These are phyloP conservation scores for Apamea anceps DNA, from an alignment of 2,888 invertebrate species.

Conservation along the genomic window DNA sequence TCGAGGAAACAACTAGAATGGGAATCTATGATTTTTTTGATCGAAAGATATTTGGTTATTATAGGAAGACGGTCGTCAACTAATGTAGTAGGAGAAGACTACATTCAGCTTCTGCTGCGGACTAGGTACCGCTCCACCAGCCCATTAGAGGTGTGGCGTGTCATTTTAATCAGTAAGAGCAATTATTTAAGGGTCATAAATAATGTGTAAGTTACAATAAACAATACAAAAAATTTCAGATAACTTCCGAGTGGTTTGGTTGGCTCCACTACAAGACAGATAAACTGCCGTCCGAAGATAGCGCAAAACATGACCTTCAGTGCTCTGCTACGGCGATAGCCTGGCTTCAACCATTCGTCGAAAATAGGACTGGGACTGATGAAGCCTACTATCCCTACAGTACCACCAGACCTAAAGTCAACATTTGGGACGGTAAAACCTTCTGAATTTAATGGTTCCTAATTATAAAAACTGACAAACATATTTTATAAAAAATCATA, in stretches of 20 bases:
- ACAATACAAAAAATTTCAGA: conserved; percentile 81
- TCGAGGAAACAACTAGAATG: background rate
- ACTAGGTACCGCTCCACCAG: background rate
- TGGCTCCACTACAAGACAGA: conserved; percentile 98
- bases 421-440: conserved; percentile 81
- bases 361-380: conserved; percentile 77
- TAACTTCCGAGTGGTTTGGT: conserved; percentile 98
- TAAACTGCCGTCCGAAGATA: conserved; percentile 77
- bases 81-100: background rate
- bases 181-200: background rate
- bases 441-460: background rate
- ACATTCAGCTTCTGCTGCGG: background rate
- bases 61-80: background rate
- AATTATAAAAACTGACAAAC: background rate
- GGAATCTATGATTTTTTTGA: background rate
- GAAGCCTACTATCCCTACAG: conserved; percentile 80
- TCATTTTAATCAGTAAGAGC: background rate
- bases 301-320: conserved; percentile 75
- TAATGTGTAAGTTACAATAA: background rate
- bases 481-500: background rate
- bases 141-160: too few relatives aligned
- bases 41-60: too few relatives aligned
- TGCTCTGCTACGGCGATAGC: conserved; percentile 69
- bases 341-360: conserved; percentile 79
- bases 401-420: conserved; percentile 71